Conservation (phyloP, 2,797 vertebrate species). For the Uromys caudimaculatus region DNA sequence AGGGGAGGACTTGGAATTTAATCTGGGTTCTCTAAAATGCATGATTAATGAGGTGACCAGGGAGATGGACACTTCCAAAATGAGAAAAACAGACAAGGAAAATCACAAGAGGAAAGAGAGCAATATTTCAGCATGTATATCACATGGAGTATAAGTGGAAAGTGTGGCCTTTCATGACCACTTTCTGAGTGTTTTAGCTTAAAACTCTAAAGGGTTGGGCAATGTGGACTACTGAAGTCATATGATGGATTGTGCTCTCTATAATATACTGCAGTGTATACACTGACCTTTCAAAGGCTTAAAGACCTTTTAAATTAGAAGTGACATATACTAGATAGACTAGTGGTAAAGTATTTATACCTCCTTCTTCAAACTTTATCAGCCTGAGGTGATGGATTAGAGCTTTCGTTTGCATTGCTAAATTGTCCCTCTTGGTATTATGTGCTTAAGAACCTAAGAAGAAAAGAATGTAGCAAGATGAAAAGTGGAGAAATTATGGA, state of each 20-base stretch:
- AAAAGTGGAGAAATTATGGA: not conserved
- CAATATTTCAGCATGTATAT: not conserved
- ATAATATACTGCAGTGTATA: conserved; percentile 51
- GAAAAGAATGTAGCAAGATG: not conserved
- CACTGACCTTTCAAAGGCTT: conserved; percentile 63
- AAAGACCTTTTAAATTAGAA: conserved; percentile 60
- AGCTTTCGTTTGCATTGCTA: conserved; percentile 41
- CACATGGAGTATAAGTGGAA: not conserved
- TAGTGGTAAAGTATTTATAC: conserved; percentile 31
- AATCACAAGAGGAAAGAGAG: not conserved
- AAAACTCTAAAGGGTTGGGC: not conserved
- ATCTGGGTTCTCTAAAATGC: not conserved
- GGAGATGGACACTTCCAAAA: not conserved
- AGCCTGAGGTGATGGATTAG: conserved; percentile 41
- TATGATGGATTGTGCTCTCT: not conserved
- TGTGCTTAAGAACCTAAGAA: not conserved
- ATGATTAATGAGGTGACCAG: not conserved
- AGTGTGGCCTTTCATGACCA: not conserved
- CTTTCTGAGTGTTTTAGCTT: not conserved
- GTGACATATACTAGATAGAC: conserved; percentile 59
- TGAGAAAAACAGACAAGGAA: not conserved
- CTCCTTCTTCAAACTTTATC: conserved; percentile 38
- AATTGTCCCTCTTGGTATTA: not conserved
- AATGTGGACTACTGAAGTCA: not conserved
- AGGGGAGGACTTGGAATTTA: not conserved